Base-by-base conservation (phyloP, 2,888 invertebrate species). In the Stenodema calcarata region DNA sequence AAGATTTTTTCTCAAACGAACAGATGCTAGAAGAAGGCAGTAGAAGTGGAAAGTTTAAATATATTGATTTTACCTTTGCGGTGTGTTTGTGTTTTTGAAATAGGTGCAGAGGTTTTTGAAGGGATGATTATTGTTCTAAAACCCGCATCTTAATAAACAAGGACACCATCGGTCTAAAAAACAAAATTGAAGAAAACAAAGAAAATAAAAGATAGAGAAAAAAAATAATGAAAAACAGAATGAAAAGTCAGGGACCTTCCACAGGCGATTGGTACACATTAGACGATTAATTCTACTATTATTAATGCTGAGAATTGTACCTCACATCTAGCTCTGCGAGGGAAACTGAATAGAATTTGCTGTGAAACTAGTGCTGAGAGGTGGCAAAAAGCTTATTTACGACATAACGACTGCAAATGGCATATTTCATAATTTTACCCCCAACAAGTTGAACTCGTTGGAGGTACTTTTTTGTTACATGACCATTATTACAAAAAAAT, bases 111-210 rank as follows among this genome's bases (percentile, higher is more conserved):
- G 78, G 73, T 86, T 86, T 86, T 86, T 86, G 76, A 80, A 86
- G 80, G 73, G 76, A 80, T 81, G 79, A 70, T 86, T 41, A 86
- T 81, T 80, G 70, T 86, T 80, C 81, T 86, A 88, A 88, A 88
- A 88, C 87, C 88, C 88, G 87, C 88, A 88, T 87, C 88, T 88
- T 88, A 88, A 88, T 87, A 88, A 88, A 88, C 88, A 88, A 87
- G 88, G 88, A 87, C 88, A 88, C 88, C 88, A 88, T 76, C 88
- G 88, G 78, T 88, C 88, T 88, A 88, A 88, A 88, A 88, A 87
- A 81, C 70, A 76, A 81, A 85, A 86, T 88, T 88, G 88, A 89
- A 86, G 50, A 83, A 75, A 85, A 88, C 87, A 88, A 86, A 86
- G 87, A 79, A 62, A 86, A 75, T 86, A 87, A 86, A 85, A 70